Evolutionary conservation across 2,888 invertebrate species (phyloP), one percentile per base, ranked within the genome.

Genomic region (Operophtera brumata): DNA sequence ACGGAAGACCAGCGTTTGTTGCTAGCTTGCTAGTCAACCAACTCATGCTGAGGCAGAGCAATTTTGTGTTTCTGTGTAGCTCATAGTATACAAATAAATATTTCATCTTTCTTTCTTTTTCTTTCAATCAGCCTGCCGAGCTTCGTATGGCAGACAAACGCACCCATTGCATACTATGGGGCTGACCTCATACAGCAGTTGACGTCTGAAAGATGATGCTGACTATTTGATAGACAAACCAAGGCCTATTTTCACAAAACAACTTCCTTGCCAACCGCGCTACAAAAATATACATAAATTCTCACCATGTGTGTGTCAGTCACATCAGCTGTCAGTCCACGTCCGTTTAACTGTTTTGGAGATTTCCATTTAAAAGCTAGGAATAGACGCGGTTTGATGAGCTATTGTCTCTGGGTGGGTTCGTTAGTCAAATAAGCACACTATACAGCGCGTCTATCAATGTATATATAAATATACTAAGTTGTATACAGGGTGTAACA

Each of bases 301-400:
- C 30, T 9, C 44, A 41, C 47, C 47, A 50, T 42, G 42, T 40
- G 55, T 54, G 46, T 42, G 61, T 42, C 47, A 20, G 45, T 50
- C 59, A 28, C 50, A 48, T 53, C 55, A 57, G 39, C 49, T 48
- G 36, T 46, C 42, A 41, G 35, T 14, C 50, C 37, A 28, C 50
- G 42, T 34, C 47, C 44, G 54, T 13, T 32, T 3, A 20, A 20
- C 37, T 35, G 11, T 20, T 20, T 11, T 9, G 8, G 44, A 44
- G 12, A 44, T 14, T 47, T 10, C 6, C n/a, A 12, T 34, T 40
- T 20, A 26, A 39, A 14, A 40, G 39, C 44, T 37, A 41, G 20
- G 13, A 41, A 46, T 41, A 45, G 39, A 26, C 11, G 3, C 25
- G 20, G 20, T 11, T 12, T 37, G 10, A 47, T 55, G 32, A 42